Evolutionary conservation across 2,113 vertebrate genomes (phyloP).

Genomic region (Thymallus thymallus): DNA sequence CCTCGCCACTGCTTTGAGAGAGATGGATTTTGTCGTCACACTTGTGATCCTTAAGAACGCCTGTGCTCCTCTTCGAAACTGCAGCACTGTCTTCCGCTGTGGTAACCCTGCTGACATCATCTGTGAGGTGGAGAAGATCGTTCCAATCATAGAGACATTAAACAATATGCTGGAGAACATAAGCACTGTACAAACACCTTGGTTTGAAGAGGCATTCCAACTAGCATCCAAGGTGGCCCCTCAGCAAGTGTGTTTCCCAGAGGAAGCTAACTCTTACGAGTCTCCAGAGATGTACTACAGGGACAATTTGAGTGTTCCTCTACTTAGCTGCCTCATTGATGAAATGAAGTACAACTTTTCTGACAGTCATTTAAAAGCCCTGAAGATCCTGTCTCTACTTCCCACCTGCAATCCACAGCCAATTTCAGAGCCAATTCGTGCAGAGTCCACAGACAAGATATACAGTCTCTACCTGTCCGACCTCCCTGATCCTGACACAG

Average conservation of each 20-base stretch:
- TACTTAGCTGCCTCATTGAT: constrained; percentile 84
- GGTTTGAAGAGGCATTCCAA: constrained; percentile 92
- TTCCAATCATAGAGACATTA: constrained; percentile 84
- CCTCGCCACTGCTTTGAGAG: constrained; percentile 80
- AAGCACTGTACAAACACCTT: constrained; percentile 82
- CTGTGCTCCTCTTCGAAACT: constrained; percentile 82
- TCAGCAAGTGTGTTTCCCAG: constrained; percentile 80
- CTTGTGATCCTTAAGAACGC: constrained; percentile 87
- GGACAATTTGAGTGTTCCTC: constrained; percentile 83
- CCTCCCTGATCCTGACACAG: constrained; percentile 84
- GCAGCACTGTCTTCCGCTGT: constrained; percentile 83
- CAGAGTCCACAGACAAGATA: constrained; percentile 81
- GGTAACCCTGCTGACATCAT: constrained; percentile 92
- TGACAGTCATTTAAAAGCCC: constrained; percentile 85
- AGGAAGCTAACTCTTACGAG: constrained; percentile 66
- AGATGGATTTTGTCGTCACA: constrained; percentile 88
- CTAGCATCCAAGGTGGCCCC: constrained; percentile 81
- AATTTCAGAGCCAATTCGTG: constrained; percentile 83
- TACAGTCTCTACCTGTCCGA: constrained; percentile 85
- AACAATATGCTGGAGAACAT: constrained; percentile 90
- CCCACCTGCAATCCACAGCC: constrained; percentile 90
- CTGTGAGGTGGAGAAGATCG: constrained; percentile 79
- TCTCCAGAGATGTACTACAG: constrained; percentile 88
- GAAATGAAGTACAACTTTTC: constrained; percentile 92
- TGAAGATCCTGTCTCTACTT: constrained; percentile 87